These are phyloP conservation scores for Oenanthe oenanthe DNA, from an alignment of 2,113 vertebrate genomes.

Conservation along the genomic window DNA sequence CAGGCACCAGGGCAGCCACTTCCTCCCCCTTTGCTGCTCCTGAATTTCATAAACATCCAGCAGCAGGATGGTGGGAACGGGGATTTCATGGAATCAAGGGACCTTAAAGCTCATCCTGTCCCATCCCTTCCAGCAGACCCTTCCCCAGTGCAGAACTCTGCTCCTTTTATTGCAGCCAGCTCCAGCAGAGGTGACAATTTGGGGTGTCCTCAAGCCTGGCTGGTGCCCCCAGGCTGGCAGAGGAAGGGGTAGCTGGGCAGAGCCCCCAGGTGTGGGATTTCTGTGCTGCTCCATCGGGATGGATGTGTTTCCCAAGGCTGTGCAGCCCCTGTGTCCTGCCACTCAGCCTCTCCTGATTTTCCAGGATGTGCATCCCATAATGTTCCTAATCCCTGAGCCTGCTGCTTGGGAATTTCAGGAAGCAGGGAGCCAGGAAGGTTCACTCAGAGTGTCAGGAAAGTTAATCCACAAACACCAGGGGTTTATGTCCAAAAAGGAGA, in stretches of 20 bases:
- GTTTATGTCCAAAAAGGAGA: too few species aligned
- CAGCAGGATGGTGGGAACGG: not conserved
- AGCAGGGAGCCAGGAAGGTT: fast-evolving
- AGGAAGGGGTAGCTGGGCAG: not conserved
- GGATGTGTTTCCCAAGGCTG: fast-evolving
- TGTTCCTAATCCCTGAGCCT: fast-evolving
- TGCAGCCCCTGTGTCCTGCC: not conserved
- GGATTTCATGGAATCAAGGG: not conserved
- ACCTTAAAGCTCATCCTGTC: not conserved
- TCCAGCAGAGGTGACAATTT: not conserved
- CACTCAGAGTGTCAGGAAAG: too few species aligned
- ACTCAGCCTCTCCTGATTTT: fast-evolving
- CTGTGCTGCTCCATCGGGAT: fast-evolving
- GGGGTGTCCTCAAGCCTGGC: not conserved
- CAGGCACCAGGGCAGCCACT: fast-evolving
- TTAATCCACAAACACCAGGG: too few species aligned
- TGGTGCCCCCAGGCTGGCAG: fast-evolving
- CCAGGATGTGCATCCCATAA: fast-evolving
- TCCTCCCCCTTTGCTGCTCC: not conserved
- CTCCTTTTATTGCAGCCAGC: not conserved
- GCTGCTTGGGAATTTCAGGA: fast-evolving
- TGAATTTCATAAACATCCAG: not conserved
- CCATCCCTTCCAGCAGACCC: not conserved
- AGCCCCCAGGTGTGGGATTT: not conserved
- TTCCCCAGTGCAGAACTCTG: fast-evolving